Percentiles rank a stretch among this genome's conserved stretches.
phyloP scores from a whole-genome alignment of 2,113 vertebrate genomes.

The Petromus typicus region DNA sequence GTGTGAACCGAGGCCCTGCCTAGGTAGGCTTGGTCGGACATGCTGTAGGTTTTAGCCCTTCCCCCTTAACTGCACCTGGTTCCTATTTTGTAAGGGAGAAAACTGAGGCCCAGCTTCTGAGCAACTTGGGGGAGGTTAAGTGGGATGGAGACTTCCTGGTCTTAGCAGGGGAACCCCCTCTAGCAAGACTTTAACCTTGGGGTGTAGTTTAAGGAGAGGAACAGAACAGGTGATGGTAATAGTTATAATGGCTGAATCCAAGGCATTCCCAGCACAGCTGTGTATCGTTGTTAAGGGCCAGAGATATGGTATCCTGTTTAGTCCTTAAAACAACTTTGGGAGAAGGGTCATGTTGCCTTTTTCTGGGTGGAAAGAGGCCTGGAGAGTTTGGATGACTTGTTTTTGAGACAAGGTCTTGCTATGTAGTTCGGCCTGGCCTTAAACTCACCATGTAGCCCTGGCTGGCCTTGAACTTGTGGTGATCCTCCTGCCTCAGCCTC shows the following conservation, averaged over 20 bases:
- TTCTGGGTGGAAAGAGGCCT: not conserved
- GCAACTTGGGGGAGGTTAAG: not conserved
- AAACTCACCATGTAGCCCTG: too few relatives aligned
- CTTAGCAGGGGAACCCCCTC: not conserved
- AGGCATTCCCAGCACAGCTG: not conserved
- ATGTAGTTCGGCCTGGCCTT: not conserved
- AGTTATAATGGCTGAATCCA: not conserved
- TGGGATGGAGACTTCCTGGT: not conserved
- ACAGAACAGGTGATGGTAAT: not conserved
- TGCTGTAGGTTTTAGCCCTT: not conserved
- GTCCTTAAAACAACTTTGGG: not conserved
- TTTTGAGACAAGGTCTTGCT: not conserved
- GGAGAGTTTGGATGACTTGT: not conserved
- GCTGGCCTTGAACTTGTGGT: not conserved
- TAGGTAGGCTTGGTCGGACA: rapidly evolving
- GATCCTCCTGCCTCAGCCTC: not conserved
- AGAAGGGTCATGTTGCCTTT: not conserved
- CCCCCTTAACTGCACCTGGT: not conserved
- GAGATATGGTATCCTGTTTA: not conserved
- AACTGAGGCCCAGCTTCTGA: not conserved
- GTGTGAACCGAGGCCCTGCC: not conserved
- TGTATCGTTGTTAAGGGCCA: not conserved
- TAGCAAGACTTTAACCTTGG: not conserved
- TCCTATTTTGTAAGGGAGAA: not conserved
- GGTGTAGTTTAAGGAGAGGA: not conserved